Base-by-base conservation (phyloP, 2,888 invertebrate species). In the Deilephila porcellus region DNA sequence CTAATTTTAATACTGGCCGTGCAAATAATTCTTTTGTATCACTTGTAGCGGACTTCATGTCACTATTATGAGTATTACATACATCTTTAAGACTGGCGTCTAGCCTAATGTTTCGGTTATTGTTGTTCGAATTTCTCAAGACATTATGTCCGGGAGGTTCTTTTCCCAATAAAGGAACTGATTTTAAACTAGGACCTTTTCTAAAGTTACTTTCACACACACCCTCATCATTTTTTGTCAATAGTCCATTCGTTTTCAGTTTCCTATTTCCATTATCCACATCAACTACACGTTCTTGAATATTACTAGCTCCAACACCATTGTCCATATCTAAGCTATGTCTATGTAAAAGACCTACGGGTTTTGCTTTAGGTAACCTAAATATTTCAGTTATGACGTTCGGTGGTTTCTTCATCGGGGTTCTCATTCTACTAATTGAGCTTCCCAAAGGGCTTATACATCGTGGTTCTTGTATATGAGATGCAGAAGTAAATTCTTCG, bases 281-380 rank as follows among this genome's bases (percentile, higher is more conserved):
- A 60, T 78, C 76, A 6, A 80, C 74, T 20, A 86, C 60, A 17
- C 74, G 79, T 83, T 89, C 87, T 73, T 88, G 80, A 8, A 88
- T 75, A 75, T 87, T 86, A 79, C 90, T 93, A 56, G 92, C 89
- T 29, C 83, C 83, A 17, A 80, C 73, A 74, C 81, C 78, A 74
- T 79, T 90, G 76, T 91, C 90, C 83, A 86, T 85, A 74, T 90
- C 88, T 74, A 83, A 78, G 59, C 81, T 73, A 60, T 83, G 83
- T 70, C 71, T 86, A 52, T 83, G 77, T 37, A 81, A 56, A 45
- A 81, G 56, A 20, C 73, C 74, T n/a, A 78, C 34, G 7, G 79
- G 75, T 73, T 78, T 82, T 37, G 74, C 56, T 74, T 81, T 83
- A 3, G 86, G 79, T 34, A 86, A 71, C 34, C 77, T 82, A 3